Conservation (phyloP, 2,113 vertebrate species). For the Aptenodytes patagonicus region DNA sequence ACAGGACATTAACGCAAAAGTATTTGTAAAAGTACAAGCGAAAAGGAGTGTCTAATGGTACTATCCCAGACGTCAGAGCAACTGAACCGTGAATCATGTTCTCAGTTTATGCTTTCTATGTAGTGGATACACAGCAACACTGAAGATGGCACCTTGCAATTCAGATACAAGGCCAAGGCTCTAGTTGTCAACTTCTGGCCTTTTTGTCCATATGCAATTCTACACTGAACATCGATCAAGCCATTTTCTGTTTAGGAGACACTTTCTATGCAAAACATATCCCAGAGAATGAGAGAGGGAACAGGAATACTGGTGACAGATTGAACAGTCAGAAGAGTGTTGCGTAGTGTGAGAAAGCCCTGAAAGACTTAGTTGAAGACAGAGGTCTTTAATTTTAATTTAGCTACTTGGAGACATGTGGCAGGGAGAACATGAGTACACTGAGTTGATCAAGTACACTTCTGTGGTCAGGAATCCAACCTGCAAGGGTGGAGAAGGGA, state of each 20-base stretch:
- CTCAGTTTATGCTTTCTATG: not conserved
- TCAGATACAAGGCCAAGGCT: not conserved
- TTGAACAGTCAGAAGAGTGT: not conserved
- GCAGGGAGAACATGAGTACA: not conserved
- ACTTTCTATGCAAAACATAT: not conserved
- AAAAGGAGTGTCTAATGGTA: not conserved
- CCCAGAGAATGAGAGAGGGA: not conserved
- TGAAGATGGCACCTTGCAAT: not conserved
- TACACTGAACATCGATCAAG: not conserved
- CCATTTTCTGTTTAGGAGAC: not conserved
- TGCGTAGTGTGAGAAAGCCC: not conserved
- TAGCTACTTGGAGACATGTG: not conserved
- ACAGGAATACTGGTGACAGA: not conserved
- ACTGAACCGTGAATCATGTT: not conserved
- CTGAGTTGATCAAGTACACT: not conserved
- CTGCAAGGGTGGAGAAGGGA: rapidly evolving
- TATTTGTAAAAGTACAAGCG: not conserved
- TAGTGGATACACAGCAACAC: not conserved
- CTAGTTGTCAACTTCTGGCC: not conserved
- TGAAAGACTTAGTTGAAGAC: not conserved
- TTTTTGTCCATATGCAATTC: not conserved
- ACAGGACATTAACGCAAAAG: not conserved
- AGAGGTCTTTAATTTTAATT: constrained; percentile 19
- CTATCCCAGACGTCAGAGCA: not conserved
- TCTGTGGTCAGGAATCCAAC: not conserved